Base-by-base conservation (phyloP, 2,888 invertebrate species). In the Epistrophe grossulariae region DNA sequence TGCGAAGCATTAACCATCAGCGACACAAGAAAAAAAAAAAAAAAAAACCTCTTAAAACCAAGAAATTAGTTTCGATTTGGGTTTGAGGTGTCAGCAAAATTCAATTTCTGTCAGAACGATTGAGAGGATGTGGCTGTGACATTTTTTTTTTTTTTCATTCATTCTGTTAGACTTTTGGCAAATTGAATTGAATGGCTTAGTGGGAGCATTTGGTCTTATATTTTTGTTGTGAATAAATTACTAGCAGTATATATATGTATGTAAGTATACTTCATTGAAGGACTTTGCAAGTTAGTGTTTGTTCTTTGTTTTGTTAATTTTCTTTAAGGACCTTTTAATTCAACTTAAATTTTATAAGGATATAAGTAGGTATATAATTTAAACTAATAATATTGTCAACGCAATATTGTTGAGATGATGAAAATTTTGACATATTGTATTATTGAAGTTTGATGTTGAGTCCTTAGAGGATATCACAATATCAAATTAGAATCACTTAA, bases 51-150 rank as follows among this genome's bases (percentile, higher is more conserved):
- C 60, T 11, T 38, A 55, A 52, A 68, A 68, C 66, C 43, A n/a
- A 60, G 38, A 52, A 82, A 83, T 43, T 55, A 19, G 70, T 64
- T 72, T 74, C 57, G 57, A 71, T 31, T 84, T 43, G 64, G 48
- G 72, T 84, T n/a, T 52, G 72, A 50, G 72, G 35, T 64, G 70
- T 70, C 73, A 64, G 50, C 68, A 64, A 74, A 81, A 85, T 81
- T 81, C 73, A 79, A 85, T 85, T 85, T 79, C 73, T 43, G 6
- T 40, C 15, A 45, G 15, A 57, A 43, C 70, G 19, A 52, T 68
- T n/a, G 38, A 28, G 62, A 15, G 35, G 55, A 62, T 72, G 52
- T 70, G 40, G 6, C 50, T 13, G 5, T 40, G 31, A 15, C 19
- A 8, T 19, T 59, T 19, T 45, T 71, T 72, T 15, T 59, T 17